Evolutionary conservation across 2,113 vertebrate species (phyloP).

Genomic region (Lagopus muta): DNA sequence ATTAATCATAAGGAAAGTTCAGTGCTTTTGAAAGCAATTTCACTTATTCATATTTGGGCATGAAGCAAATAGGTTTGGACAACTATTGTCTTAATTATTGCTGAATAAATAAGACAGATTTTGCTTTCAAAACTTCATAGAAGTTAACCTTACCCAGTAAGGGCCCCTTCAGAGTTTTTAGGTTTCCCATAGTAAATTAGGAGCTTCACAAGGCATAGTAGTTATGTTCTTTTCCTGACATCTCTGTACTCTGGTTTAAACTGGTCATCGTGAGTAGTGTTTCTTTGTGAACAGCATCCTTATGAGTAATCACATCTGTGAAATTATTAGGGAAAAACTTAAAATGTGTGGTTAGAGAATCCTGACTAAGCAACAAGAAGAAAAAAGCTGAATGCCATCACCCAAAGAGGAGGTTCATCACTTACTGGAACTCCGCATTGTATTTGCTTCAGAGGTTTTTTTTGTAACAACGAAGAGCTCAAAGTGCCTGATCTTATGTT

Average conservation of each 20-base stretch:
- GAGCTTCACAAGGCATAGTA: neutral
- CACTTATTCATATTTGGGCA: neutral
- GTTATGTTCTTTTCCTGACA: neutral
- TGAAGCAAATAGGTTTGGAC: neutral
- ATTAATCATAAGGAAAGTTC: neutral
- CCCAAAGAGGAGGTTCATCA: neutral
- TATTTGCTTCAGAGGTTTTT: neutral
- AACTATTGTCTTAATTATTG: neutral
- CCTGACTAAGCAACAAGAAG: neutral
- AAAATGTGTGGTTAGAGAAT: neutral
- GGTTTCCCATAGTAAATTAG: neutral
- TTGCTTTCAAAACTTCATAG: neutral
- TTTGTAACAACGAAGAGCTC: neutral
- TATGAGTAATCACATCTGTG: neutral
- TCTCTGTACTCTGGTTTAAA: neutral
- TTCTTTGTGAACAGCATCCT: neutral
- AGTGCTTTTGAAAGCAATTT: neutral
- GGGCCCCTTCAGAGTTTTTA: neutral
- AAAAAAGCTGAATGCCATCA: conserved; percentile 10
- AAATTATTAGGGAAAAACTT: neutral
- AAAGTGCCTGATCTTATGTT: neutral
- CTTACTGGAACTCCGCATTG: neutral
- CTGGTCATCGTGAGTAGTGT: neutral
- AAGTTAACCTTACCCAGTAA: neutral
- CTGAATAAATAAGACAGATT: neutral